Evolutionary conservation across 2,888 invertebrate genomes (phyloP).

Genomic region (Apodemia mormo): DNA sequence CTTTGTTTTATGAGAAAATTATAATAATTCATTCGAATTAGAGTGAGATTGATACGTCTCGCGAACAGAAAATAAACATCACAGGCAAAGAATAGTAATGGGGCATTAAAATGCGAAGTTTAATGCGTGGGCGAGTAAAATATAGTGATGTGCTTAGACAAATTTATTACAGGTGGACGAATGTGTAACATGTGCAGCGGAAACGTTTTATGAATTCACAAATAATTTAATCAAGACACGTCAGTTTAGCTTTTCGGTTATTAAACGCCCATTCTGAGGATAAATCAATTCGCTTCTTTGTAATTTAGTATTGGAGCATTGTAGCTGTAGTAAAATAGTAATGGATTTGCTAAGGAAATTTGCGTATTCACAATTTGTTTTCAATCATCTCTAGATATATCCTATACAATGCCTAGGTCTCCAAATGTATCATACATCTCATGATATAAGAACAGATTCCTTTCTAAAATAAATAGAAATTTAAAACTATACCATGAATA

Average conservation of each 20-base stretch:
- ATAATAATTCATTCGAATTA: slow-evolving; percentile 34
- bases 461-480: no score
- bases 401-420: no score
- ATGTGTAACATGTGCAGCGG: slow-evolving; percentile 24
- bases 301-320: no score
- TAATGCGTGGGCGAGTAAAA: slow-evolving; percentile 18
- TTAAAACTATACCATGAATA: no score
- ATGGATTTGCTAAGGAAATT: no score
- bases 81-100: slow-evolving; percentile 18
- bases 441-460: no score
- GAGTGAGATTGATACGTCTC: slow-evolving; percentile 28
- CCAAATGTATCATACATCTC: no score
- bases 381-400: no score
- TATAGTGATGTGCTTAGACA: slow-evolving; percentile 18
- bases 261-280: not conserved
- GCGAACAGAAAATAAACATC: slow-evolving; percentile 15
- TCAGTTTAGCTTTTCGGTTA: not conserved
- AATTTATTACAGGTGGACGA: slow-evolving; percentile 15
- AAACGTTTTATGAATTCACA: slow-evolving; percentile 25
- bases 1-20: slow-evolving; percentile 21
- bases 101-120: slow-evolving; percentile 18
- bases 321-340: no score
- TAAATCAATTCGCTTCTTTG: slow-evolving; percentile 29
- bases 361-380: no score
- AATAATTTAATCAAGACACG: slow-evolving; percentile 7